Conservation (phyloP, 2,797 vertebrate species). For the Rhincodon typus region DNA sequence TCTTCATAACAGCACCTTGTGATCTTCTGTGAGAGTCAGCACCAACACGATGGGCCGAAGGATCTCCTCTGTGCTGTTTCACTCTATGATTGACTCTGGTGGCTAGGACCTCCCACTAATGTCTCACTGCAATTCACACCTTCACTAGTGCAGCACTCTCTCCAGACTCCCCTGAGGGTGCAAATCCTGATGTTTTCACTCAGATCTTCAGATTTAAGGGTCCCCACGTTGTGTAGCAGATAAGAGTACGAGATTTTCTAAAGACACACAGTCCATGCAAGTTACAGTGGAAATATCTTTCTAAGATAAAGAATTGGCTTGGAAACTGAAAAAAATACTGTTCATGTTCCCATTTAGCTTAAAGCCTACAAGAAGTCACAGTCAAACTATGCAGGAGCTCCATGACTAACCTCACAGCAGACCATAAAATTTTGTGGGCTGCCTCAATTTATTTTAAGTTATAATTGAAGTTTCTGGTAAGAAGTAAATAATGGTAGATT, state of each 20-base stretch:
- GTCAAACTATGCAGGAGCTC: background rate
- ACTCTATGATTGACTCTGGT: too few relatives aligned
- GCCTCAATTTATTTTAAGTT: background rate
- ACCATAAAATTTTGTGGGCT: background rate
- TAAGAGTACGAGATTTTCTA: background rate
- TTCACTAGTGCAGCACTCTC: background rate
- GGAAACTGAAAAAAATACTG: background rate
- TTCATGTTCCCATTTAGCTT: background rate
- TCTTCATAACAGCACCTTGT: background rate
- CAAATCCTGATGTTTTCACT: background rate
- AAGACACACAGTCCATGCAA: background rate
- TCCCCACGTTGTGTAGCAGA: background rate
- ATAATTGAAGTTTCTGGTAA: background rate
- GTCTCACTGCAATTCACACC: background rate
- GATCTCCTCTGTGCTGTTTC: too few relatives aligned
- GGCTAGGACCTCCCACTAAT: too few relatives aligned
- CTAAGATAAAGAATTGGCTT: background rate
- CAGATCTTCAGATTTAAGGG: background rate
- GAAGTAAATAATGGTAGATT: background rate
- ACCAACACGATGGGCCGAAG: too few relatives aligned
- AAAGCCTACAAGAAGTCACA: background rate
- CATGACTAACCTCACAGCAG: background rate
- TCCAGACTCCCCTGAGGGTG: background rate
- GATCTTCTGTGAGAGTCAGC: background rate
- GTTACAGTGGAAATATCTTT: background rate